These are phyloP conservation scores for Scalopus aquaticus DNA, from an alignment of 2,113 vertebrate species.

Conservation along the genomic window DNA sequence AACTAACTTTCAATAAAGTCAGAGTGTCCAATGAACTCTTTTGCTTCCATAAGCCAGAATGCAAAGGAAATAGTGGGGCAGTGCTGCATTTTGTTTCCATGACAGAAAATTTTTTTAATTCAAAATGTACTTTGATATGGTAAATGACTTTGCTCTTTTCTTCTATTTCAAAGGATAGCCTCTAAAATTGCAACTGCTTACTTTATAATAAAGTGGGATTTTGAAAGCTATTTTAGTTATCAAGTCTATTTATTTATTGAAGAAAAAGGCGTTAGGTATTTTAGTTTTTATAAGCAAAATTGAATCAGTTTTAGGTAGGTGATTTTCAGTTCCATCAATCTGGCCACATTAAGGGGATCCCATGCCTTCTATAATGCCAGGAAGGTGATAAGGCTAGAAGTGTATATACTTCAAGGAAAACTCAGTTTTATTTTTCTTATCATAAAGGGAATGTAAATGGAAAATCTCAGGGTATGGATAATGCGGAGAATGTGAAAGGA, in stretches of 20 bases:
- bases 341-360: neutral
- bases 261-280: neutral
- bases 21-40: constrained; percentile 5
- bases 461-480: neutral
- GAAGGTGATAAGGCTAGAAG: neutral
- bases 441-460: neutral
- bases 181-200: constrained; percentile 33
- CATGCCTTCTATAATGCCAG: neutral
- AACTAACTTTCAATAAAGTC: constrained; percentile 28
- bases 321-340: neutral
- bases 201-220: neutral
- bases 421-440: neutral
- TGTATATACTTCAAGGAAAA: neutral
- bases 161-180: neutral
- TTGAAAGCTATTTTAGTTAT: neutral
- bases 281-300: neutral
- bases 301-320: neutral
- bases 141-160: constrained; percentile 43
- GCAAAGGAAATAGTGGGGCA: constrained; percentile 36
- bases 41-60: neutral
- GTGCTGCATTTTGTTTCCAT: constrained; percentile 50
- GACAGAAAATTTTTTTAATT: constrained; percentile 56
- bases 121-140: neutral
- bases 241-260: neutral
- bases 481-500: neutral